Evolutionary conservation across 2,888 invertebrate genomes (phyloP), one percentile per base, ranked within the genome.

Genomic region (Drosophila seclusa): DNA sequence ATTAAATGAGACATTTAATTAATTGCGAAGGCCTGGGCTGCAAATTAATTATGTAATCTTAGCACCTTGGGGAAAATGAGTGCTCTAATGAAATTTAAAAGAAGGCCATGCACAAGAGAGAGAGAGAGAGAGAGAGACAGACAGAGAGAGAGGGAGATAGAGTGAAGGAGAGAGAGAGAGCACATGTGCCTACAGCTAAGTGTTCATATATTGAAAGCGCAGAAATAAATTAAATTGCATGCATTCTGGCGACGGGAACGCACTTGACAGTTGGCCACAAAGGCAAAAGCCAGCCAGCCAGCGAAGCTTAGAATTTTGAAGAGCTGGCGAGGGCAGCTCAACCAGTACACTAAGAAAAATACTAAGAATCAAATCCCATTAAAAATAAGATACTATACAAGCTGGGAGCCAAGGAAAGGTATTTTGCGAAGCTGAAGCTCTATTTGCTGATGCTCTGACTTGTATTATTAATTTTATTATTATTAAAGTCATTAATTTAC

Each of bases 1-100:
- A 90, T 82, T 90, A 91, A 89, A 91, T 86, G 88, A 79, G 82
- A 83, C 90, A 88, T 84, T 89, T 89, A 89, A 89, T 91, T 90
- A 91, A 91, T 89, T 89, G 84, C 86, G 65, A 64, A 68, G 78
- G 69, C 75, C 58, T 70, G 80, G 67, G 74, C 77, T 83, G 84
- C 73, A 89, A 87, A 83, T 87, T 83, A 89, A 90, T 90, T 89
- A 89, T 83, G 89, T 89, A 90, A 89, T 89, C 89, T 90, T 81
- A 78, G 87, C 87, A 81, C 89, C 87, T 87, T 59, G 59, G 85
- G 90, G 86, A 52, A 73, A 79, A 67, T 75, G 66, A 73, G 80
- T 66, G 73, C 85, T 89, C 88, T 82, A 76, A 80, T 77, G 58
- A 73, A 85, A 87, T 82, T 85, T 82, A 77, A 87, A 84, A 75